Evolutionary conservation across 2,797 vertebrate genomes (phyloP), one percentile per base, ranked within the genome.

Genomic region (Linurgus olivaceus): DNA sequence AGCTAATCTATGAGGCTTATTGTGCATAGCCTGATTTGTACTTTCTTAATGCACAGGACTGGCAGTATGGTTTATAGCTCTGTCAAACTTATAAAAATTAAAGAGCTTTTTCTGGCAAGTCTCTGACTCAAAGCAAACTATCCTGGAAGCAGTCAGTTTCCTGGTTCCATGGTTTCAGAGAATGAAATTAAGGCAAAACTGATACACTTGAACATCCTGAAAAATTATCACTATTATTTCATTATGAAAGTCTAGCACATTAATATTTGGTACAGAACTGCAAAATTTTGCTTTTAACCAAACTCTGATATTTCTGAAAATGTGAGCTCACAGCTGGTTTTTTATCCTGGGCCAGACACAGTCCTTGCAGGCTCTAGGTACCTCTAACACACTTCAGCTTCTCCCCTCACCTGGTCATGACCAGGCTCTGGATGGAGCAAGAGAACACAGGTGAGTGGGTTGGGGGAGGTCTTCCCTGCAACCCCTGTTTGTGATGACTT

Each of bases 31-130:
- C 72, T 91, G 78, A 90, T 93, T 86, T 93, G 87, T 52, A 80
- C 59, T 87, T 95, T 90, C 81, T 73, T 94, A 90, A 83, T 67
- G 75, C 47, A 83, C 0, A 1, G 61, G 28, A 50, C 44, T 71
- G 48, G 67, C 65, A 87, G 44, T 76, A 57, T 77, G 94, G 61
- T 86, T 94, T 95, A 91, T 59, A 63, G 68, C 11, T 71, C 67
- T 94, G 78, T 81, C 74, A 86, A 91, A 89, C 38, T 90, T 85
- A 18, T 15, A 91, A 74, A 65, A 88, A 42, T 11, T 86, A 82
- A 76, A 82, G 38, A 75, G 31, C 20, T 59, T 90, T 91, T 73
- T 77, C 66, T 11, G 10, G 21, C 38, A 90, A 29, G 68, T 61
- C 42, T 84, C 52, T 80, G 61, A 68, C 65, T 95, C 38, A 45